Percentiles rank a stretch among this genome's conserved stretches.
phyloP scores from a whole-genome alignment of 2,797 vertebrate genomes.

The Anomalospiza imberbis region DNA sequence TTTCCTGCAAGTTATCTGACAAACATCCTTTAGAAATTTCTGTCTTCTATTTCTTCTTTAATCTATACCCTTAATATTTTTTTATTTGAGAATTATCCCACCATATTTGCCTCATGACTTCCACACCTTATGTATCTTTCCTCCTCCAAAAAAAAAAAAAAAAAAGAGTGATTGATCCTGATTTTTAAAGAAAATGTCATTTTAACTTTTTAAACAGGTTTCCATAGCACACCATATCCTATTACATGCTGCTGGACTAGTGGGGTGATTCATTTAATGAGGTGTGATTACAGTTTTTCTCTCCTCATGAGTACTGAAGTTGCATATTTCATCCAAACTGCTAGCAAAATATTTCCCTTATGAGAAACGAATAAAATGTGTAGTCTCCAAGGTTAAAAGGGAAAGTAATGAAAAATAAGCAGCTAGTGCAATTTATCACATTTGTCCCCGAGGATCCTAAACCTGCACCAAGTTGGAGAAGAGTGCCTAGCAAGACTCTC shows the following conservation, averaged over 20 bases:
- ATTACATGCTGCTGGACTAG: background rate
- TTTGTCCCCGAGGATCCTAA: background rate
- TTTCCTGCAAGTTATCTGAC: background rate
- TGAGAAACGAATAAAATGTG: background rate
- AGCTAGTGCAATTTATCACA: background rate
- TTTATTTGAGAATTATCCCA: background rate
- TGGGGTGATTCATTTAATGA: slow-evolving; percentile 39
- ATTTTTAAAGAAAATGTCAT: background rate
- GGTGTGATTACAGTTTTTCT: slow-evolving; percentile 31
- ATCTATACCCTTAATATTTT: background rate
- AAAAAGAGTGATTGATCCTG: background rate
- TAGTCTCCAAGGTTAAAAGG: background rate
- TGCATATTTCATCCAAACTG: slow-evolving; percentile 19
- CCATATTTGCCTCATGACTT: background rate
- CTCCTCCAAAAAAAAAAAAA: background rate
- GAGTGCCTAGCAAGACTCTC: background rate
- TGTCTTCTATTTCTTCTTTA: background rate
- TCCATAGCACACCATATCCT: background rate
- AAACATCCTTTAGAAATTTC: background rate
- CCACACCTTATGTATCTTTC: background rate
- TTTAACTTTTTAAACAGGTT: background rate
- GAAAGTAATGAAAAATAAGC: background rate
- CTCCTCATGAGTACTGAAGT: slow-evolving; percentile 1
- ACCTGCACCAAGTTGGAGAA: background rate
- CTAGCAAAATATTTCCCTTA: slow-evolving; percentile 4